These are phyloP conservation scores for Rhagonycha lutea DNA, from an alignment of 2,888 invertebrate genomes.

Conservation along the genomic window DNA sequence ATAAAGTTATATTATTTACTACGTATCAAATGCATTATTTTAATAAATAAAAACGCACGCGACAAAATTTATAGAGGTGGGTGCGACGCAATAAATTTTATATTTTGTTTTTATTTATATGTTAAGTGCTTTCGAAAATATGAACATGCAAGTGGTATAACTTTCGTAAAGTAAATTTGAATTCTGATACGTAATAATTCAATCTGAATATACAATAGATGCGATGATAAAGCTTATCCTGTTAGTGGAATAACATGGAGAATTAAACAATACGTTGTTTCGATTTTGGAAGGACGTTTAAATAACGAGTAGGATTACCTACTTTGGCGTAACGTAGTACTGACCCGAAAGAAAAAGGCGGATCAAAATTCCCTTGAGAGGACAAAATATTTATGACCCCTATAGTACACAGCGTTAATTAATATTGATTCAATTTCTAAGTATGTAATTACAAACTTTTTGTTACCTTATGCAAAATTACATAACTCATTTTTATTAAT, in stretches of 20 bases:
- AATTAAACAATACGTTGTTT: neutral
- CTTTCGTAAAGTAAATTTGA: neutral
- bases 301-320: neutral
- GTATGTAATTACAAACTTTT: neutral
- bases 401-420: neutral
- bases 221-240: neutral
- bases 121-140: neutral
- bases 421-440: neutral
- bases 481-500: neutral
- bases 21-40: no score
- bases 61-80: neutral
- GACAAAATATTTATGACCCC: slow-evolving; percentile 20
- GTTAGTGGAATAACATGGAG: neutral
- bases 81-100: neutral
- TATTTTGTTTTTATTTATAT: neutral
- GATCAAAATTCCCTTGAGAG: slow-evolving; percentile 13
- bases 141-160: neutral
- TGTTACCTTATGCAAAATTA: neutral
- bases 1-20: no score
- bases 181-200: neutral
- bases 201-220: neutral
- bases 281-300: neutral
- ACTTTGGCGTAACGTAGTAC: slow-evolving; percentile 11
- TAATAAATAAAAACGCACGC: neutral
- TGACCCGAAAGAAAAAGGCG: slow-evolving; percentile 26